Conservation (phyloP, 2,113 vertebrate species). For the Ellobius talpinus region DNA sequence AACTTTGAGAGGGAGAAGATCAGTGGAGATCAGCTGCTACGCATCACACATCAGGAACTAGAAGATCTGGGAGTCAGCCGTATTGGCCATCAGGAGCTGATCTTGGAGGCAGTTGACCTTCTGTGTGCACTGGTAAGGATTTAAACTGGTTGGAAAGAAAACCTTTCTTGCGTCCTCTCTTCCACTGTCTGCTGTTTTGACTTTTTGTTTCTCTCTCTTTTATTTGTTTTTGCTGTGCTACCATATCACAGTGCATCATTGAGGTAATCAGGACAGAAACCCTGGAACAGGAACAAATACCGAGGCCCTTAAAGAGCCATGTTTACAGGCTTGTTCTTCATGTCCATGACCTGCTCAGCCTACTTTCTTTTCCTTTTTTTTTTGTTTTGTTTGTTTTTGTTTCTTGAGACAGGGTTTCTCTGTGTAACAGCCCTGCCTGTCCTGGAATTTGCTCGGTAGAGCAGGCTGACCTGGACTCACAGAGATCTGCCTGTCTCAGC, state of each 20-base stretch:
- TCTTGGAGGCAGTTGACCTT: constrained; percentile 97
- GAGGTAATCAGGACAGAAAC: not conserved
- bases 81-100: constrained; percentile 98
- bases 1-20: constrained; percentile 98
- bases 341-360: not conserved
- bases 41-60: constrained; percentile 97
- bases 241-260: not conserved
- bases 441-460: not conserved
- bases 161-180: not conserved
- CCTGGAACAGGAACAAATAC: not conserved
- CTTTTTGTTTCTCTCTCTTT: not conserved
- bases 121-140: constrained; percentile 95
- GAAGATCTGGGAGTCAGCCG: constrained; percentile 98
- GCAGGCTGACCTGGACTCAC: not conserved
- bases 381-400: not conserved
- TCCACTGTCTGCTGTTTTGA: not conserved
- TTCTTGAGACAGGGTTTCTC: not conserved
- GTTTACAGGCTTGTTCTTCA: not conserved
- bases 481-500: not conserved
- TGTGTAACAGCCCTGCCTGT: not conserved
- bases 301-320: not conserved
- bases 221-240: not conserved
- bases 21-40: constrained; percentile 95
- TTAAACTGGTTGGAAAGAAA: not conserved
- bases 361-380: not conserved